Conservation (phyloP, 2,888 invertebrate genomes). For the Papilio protenor region DNA sequence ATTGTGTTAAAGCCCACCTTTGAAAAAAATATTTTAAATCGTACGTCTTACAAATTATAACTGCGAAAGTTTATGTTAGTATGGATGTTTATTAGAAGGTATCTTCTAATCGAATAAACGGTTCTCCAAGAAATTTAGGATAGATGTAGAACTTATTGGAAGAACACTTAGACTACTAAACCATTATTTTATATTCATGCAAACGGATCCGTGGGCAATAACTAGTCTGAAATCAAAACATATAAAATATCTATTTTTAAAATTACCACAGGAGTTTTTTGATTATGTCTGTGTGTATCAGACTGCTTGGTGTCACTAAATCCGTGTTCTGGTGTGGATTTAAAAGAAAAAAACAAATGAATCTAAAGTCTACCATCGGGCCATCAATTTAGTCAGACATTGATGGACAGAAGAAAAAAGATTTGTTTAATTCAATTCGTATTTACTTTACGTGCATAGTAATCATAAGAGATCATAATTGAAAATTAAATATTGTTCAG, state of each 20-base stretch:
- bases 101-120: no score
- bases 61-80: no score
- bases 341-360: not conserved
- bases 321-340: not conserved
- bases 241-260: no score
- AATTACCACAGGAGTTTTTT: not conserved
- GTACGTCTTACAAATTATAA: not conserved
- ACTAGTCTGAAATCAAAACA: no score
- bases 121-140: no score
- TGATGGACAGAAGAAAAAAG: no score
- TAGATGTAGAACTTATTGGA: no score
- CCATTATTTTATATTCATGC: no score
- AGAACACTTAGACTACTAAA: no score
- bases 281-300: not conserved
- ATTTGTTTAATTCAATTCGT: not conserved
- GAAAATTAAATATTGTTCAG: constrained; percentile 15
- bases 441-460: not conserved
- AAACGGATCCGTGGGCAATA: no score
- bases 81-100: no score
- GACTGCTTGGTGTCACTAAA: not conserved
- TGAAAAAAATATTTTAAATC: not conserved
- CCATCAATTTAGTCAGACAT: no score
- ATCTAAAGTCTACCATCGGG: not conserved
- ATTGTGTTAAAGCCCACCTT: constrained; percentile 10
- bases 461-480: not conserved